A percentile compares a stretch with the other conserved stretches of the same genome.
These are phyloP conservation scores for Rhinogobius similis DNA, from an alignment of 2,113 vertebrate genomes.

Conservation along the genomic window DNA sequence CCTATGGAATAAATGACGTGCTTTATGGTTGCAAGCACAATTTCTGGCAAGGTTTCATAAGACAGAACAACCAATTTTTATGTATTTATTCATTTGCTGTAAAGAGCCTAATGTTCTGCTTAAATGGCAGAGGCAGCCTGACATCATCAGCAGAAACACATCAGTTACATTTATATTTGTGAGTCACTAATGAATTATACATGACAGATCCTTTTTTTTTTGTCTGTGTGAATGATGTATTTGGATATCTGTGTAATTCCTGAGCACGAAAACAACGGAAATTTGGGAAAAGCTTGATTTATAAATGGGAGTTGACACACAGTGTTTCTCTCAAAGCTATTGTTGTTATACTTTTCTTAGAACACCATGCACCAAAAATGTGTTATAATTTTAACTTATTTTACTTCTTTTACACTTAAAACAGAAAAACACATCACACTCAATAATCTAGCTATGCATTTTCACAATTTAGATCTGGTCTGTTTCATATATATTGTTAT, in stretches of 20 bases:
- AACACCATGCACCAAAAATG: neutral
- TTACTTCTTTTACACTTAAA: neutral
- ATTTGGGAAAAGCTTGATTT: neutral
- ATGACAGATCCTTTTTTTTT: neutral
- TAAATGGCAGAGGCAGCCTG: neutral
- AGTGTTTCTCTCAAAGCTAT: neutral
- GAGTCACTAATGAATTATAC: constrained; percentile 5
- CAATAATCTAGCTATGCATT: neutral
- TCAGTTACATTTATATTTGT: neutral
- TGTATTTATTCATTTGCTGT: neutral
- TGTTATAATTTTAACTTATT: neutral
- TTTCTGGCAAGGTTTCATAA: neutral
- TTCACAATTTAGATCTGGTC: neutral
- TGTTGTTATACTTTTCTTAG: neutral
- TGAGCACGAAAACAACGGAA: constrained; percentile 1
- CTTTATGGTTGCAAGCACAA: neutral
- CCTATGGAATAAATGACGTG: neutral
- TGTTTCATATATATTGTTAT: no score
- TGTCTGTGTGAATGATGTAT: constrained; percentile 3
- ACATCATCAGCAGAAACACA: neutral
- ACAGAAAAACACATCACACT: neutral
- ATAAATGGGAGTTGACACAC: neutral
- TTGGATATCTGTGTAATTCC: neutral
- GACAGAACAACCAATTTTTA: neutral
- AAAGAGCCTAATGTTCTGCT: neutral